Evolutionary conservation across 1,140 invertebrate genomes (phyloP).

Genomic region (Melanaphis sacchari): DNA sequence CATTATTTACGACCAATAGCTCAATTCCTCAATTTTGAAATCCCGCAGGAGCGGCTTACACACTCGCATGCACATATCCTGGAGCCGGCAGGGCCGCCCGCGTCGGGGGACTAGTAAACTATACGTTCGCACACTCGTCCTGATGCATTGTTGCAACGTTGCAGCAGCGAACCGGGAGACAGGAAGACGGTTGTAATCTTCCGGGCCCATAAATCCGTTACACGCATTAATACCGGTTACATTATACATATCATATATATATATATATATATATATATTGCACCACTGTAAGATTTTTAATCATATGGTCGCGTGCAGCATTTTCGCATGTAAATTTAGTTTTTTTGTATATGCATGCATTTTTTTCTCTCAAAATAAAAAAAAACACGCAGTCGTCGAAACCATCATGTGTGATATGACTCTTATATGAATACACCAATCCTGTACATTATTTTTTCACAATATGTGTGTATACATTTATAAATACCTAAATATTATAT

Average conservation of each 20-base stretch:
- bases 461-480: neutral
- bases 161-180: neutral
- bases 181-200: conserved; percentile 39
- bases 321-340: neutral
- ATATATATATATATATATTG: neutral
- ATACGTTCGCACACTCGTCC: neutral
- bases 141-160: neutral
- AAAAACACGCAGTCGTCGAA: neutral
- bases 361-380: neutral
- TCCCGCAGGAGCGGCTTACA: neutral
- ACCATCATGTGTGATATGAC: neutral
- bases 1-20: conserved; percentile 22
- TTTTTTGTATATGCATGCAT: neutral
- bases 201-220: conserved; percentile 35
- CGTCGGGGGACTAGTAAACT: neutral
- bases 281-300: neutral
- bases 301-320: neutral
- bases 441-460: neutral
- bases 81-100: neutral
- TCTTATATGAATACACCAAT: neutral
- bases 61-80: neutral
- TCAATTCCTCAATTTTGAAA: conserved; percentile 30
- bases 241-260: neutral
- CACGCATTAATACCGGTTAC: neutral
- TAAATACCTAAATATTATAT: too few species aligned